Evolutionary conservation across 2,797 vertebrate species (phyloP).

Genomic region (Lophius americanus): DNA sequence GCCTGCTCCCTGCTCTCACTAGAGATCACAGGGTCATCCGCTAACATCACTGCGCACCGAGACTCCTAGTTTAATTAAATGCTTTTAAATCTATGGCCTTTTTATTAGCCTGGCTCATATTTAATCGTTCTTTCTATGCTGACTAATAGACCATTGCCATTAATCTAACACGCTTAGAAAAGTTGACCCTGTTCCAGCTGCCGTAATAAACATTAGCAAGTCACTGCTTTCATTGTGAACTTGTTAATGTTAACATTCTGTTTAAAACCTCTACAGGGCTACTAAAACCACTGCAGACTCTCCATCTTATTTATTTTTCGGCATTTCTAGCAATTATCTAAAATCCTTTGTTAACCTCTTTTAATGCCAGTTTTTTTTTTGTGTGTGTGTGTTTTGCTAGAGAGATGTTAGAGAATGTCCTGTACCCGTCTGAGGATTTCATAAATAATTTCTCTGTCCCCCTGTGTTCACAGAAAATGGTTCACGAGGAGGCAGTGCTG

Average conservation of each 20-base stretch:
- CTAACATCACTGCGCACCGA: too few relatives aligned
- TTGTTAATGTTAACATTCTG: neutral
- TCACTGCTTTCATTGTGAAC: neutral
- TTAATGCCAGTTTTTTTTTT: neutral
- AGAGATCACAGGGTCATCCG: too few relatives aligned
- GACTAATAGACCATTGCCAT: neutral
- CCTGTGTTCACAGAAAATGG: constrained; percentile 57
- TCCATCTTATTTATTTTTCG: neutral
- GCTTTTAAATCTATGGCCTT: neutral
- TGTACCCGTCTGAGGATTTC: neutral
- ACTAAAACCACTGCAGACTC: too few relatives aligned
- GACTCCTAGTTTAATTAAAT: neutral
- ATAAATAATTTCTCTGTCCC: constrained; percentile 2
- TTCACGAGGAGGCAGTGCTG: constrained; percentile 46
- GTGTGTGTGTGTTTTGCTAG: neutral
- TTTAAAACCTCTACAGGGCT: neutral
- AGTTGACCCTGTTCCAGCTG: neutral
- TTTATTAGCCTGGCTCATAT: neutral
- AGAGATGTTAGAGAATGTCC: neutral
- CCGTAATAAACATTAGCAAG: neutral
- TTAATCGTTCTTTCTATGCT: neutral
- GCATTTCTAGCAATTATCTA: neutral
- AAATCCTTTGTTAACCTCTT: neutral
- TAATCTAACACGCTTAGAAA: neutral
- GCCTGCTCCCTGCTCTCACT: too few relatives aligned